Evolutionary conservation across 1,140 invertebrate species (phyloP).

Genomic region (Amphibalanus amphitrite): DNA sequence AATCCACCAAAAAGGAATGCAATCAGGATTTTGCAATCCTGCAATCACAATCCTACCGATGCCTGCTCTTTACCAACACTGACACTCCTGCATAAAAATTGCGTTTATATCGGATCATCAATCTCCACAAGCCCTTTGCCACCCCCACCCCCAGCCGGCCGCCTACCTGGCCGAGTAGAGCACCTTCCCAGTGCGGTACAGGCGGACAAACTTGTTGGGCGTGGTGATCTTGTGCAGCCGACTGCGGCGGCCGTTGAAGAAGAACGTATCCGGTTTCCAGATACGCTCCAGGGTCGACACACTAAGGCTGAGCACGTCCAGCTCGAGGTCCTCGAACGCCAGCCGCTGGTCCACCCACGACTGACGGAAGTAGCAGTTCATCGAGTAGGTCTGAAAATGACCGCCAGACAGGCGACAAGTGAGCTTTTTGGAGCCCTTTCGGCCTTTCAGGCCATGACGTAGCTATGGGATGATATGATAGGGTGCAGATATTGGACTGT

Average conservation of each 20-base stretch:
- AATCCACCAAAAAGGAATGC: too few relatives aligned
- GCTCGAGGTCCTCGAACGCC: conserved; percentile 45
- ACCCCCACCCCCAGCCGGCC: too few relatives aligned
- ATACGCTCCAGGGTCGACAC: conserved; percentile 84
- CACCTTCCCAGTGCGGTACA: conserved; percentile 75
- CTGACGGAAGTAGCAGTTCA: conserved; percentile 93
- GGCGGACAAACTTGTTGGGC: conserved; percentile 80
- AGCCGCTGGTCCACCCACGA: conserved; percentile 65
- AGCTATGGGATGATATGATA: too few relatives aligned
- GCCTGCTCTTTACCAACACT: too few relatives aligned
- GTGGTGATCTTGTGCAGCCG: conserved; percentile 90
- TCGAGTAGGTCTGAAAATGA: conserved; percentile 71
- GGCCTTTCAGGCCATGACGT: too few relatives aligned
- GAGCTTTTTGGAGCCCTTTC: too few relatives aligned
- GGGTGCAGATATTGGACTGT: too few relatives aligned
- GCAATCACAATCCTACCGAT: too few relatives aligned
- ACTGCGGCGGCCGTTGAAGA: conserved; percentile 76
- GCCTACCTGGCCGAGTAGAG: conserved; percentile 81
- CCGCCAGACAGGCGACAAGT: conserved; percentile 26
- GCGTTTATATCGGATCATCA: too few relatives aligned
- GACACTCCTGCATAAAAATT: too few relatives aligned
- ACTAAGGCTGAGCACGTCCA: conserved; percentile 58
- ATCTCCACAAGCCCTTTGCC: too few relatives aligned
- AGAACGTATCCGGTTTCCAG: conserved; percentile 91
- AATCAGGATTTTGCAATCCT: too few relatives aligned